Evolutionary conservation across 2,888 invertebrate species (phyloP).

Genomic region (Limnephilus rhombicus): DNA sequence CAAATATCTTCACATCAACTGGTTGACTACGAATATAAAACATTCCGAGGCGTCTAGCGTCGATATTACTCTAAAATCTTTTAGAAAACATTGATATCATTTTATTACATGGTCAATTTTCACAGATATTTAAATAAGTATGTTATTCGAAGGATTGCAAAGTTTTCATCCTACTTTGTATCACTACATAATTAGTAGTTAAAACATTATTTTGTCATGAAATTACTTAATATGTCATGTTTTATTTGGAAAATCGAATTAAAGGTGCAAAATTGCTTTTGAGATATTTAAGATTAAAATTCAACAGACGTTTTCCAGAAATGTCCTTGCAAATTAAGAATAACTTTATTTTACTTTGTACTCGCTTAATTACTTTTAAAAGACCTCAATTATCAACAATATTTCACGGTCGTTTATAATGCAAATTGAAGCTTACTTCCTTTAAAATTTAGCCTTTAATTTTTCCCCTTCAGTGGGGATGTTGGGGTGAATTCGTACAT

Average conservation of each 20-base stretch:
- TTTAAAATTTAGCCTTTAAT: conserved; percentile 51
- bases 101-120: not conserved
- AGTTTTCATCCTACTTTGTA: not conserved
- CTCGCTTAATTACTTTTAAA: conserved; percentile 66
- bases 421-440: conserved; percentile 64
- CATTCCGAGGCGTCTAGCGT: not conserved
- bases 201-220: not conserved
- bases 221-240: not conserved
- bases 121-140: not conserved
- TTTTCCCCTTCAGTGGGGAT: conserved; percentile 19
- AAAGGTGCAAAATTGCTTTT: conserved; percentile 54
- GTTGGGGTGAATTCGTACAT: conserved; percentile 42
- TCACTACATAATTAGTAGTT: not conserved
- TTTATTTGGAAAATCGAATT: not conserved
- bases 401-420: conserved; percentile 66
- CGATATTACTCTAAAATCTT: not conserved
- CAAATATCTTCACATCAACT: not conserved
- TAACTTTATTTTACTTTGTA: conserved; percentile 66
- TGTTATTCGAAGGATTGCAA: not conserved
- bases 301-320: conserved; percentile 58
- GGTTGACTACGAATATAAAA: not conserved
- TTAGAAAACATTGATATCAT: not conserved
- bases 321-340: conserved; percentile 60
- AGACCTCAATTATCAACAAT: conserved; percentile 66
- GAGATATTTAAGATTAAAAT: conserved; percentile 58